Percentiles rank a stretch among this genome's conserved stretches.
phyloP scores from a whole-genome alignment of 2,113 vertebrate species.

The Lasiurus cinereus region DNA sequence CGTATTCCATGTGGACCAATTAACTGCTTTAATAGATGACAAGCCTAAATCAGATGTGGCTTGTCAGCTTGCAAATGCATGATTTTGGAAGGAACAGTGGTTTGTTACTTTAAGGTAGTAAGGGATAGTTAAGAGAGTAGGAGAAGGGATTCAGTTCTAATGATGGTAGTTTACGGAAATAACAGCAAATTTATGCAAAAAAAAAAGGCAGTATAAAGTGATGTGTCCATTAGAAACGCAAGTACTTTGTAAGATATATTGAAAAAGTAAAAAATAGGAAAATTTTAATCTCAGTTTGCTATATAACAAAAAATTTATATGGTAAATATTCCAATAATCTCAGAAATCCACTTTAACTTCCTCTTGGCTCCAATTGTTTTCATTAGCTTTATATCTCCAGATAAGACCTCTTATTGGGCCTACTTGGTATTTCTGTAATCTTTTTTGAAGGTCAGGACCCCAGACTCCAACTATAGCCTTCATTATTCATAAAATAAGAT shows the following conservation, averaged over 20 bases:
- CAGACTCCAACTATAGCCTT: conserved; percentile 52
- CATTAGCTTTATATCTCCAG: not conserved
- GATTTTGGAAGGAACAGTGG: not conserved
- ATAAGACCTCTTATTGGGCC: not conserved
- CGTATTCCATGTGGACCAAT: not conserved
- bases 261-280: not conserved
- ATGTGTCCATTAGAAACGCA: not conserved
- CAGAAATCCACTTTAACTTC: not conserved
- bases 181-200: not conserved
- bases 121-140: not conserved
- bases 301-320: not conserved
- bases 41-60: not conserved
- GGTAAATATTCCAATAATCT: conserved; percentile 32
- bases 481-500: conserved; percentile 64
- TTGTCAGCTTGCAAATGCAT: not conserved
- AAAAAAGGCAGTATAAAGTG: not conserved
- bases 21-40: not conserved
- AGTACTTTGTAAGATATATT: not conserved
- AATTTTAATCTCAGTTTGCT: not conserved
- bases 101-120: not conserved
- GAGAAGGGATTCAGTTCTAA: not conserved
- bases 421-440: conserved; percentile 61
- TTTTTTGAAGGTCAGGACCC: not conserved
- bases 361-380: conserved; percentile 57
- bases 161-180: not conserved